A percentile compares a stretch with the other conserved stretches of the same genome.
phyloP scores from a whole-genome alignment of 2,888 invertebrate genomes.

The Carpatolechia fugitivella region DNA sequence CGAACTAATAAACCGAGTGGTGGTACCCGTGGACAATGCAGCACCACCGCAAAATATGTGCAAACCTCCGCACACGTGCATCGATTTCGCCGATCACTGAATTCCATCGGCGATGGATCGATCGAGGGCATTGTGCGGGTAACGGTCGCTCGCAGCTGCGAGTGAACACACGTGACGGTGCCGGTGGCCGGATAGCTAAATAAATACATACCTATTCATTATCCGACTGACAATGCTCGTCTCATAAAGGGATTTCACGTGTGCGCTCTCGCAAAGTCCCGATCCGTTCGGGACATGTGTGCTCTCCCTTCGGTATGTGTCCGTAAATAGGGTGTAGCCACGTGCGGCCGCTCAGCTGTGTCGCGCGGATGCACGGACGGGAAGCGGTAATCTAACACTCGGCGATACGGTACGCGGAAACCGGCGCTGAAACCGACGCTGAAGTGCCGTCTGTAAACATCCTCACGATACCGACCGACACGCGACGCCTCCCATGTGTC shows the following conservation, averaged over 20 bases:
- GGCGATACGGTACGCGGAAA: constrained; percentile 59
- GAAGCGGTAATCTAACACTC: constrained; percentile 75
- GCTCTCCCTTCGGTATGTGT: constrained; percentile 73
- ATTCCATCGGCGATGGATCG: constrained; percentile 72
- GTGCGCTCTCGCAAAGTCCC: constrained; percentile 74
- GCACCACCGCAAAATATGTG: constrained; percentile 61
- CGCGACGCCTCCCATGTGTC: constrained; percentile 18
- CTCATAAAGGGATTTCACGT: constrained; percentile 79
- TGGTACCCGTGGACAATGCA: constrained; percentile 63
- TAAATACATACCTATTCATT: constrained; percentile 77
- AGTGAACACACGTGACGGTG: constrained; percentile 70
- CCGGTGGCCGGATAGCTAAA: constrained; percentile 78
- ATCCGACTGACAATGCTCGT: constrained; percentile 71
- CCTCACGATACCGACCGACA: constrained; percentile 18
- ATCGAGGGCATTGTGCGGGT: constrained; percentile 78
- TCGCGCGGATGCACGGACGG: constrained; percentile 72
- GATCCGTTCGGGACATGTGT: constrained; percentile 78
- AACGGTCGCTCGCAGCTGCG: constrained; percentile 78
- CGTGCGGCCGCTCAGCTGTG: constrained; percentile 77
- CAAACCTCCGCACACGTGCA: constrained; percentile 65
- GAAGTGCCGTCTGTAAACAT: constrained; percentile 33
- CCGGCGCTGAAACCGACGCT: constrained; percentile 45
- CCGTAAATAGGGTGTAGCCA: constrained; percentile 79
- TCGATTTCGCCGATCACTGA: constrained; percentile 70
- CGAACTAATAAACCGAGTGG: constrained; percentile 64